Evolutionary conservation across 2,888 invertebrate genomes (phyloP), one percentile per base, ranked within the genome.

Genomic region (Agrilus cyanescens): DNA sequence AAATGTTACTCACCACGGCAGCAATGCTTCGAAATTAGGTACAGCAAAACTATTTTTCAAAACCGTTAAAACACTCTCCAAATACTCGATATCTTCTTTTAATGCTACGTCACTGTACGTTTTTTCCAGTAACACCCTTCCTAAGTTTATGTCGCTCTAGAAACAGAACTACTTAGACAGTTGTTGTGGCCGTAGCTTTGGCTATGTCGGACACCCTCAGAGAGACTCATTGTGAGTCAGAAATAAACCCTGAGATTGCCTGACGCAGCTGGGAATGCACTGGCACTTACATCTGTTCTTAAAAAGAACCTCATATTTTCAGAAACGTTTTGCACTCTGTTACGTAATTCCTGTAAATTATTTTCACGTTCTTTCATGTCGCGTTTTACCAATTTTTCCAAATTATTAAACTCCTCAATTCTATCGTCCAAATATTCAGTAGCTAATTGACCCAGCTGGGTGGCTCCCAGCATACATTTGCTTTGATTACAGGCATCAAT

Each of bases 381-480:
- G 4, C 64, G 65, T 61, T 77, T 76, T 34, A 81, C 75, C 41
- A 73, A 70, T 38, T 67, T 66, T 51, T 78, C 75, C 47, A 80
- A 57, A 38, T 68, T 69, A 51, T 70, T 71, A 55, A 75, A 81
- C 52, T 76, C 76, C 38, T 69, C 71, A 47, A 74, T 74, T 40
- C 77, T 66, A 49, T 80, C 78, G 40, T 80, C 77, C 18, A 80
- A 63, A 57, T 80, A 78, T 56, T 82, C 80, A 51, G 75, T 72
- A 1, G 78, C 80, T 1, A 80, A 61, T 54, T 82, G 80, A 0
- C 81, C 80, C 67, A 81, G 72, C 53, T 75, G 71, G 0, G 77
- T 79, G 1, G 78, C 75, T 15, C 72, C 74, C 59, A 78, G 70
- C 52, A 82, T 68, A 46, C 80, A 73, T 53, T 73, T 73, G 34